Conservation (phyloP, 2,888 invertebrate species). For the Lochmaea capreae region DNA sequence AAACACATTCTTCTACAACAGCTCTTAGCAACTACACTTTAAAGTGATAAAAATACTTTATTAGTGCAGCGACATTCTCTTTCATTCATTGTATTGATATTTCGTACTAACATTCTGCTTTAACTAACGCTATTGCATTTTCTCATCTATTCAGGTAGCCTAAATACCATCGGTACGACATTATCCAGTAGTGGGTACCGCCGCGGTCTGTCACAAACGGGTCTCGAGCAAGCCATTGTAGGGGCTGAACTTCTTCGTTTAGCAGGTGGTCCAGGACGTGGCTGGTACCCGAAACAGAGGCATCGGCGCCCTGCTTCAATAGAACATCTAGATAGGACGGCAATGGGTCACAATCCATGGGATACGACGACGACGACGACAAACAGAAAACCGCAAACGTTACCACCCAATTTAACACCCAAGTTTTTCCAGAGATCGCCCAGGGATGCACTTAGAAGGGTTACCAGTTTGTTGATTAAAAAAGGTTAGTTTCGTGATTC, state of each 20-base stretch:
- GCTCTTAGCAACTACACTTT: no score
- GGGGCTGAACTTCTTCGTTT: conserved; percentile 85
- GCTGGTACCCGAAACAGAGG: conserved; percentile 85
- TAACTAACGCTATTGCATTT: conserved; percentile 2
- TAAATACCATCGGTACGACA: conserved; percentile 52
- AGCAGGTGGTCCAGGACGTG: conserved; percentile 84
- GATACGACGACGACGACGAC: conserved; percentile 60
- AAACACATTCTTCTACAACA: no score
- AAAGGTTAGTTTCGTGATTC: conserved; percentile 63
- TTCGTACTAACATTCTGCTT: conserved; percentile 11
- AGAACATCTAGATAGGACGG: conserved; percentile 84
- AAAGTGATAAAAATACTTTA: no score
- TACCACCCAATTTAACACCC: conserved; percentile 89
- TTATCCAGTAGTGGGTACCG: conserved; percentile 56
- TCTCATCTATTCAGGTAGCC: conserved; percentile 41
- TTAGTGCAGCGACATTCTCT: conserved; percentile 57
- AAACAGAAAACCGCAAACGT: conserved; percentile 83
- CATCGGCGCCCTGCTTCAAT: conserved; percentile 81
- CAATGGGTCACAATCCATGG: conserved; percentile 68
- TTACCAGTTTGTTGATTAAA: conserved; percentile 86
- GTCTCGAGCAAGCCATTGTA: conserved; percentile 69
- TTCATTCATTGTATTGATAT: conserved; percentile 58
- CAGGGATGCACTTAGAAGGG: conserved; percentile 85
- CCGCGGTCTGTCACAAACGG: conserved; percentile 56
- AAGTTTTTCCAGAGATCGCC: conserved; percentile 92